A percentile compares a stretch with the other conserved stretches of the same genome.
phyloP scores from a whole-genome alignment of 2,888 invertebrate genomes.

The Petrolisthes manimaculis region DNA sequence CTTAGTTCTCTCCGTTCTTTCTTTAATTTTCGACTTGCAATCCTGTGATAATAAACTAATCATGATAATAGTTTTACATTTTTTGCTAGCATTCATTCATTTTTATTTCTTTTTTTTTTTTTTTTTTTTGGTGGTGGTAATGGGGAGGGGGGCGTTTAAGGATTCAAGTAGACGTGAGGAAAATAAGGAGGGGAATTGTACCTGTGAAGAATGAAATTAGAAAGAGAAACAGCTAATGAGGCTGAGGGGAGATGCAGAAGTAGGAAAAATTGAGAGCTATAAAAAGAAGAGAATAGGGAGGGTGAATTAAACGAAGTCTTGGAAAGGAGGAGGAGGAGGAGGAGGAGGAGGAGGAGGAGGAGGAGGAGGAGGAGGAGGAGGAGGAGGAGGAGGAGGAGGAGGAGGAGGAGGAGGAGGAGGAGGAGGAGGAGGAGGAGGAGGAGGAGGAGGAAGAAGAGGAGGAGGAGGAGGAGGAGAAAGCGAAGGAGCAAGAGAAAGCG shows the following conservation, averaged over 20 bases:
- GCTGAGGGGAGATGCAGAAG: not conserved
- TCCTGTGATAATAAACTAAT: too few species aligned
- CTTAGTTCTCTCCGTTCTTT: not conserved
- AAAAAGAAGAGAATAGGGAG: not conserved
- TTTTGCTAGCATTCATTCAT: not conserved
- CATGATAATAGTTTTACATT: not conserved
- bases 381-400: not conserved
- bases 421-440: not conserved
- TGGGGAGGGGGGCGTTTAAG: not conserved
- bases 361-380: not conserved
- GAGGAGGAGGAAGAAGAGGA: not conserved
- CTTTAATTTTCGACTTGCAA: not conserved
- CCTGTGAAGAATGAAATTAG: too few species aligned
- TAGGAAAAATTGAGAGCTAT: not conserved
- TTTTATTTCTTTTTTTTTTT: too few species aligned
- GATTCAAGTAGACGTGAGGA: not conserved
- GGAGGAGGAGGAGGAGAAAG: not conserved
- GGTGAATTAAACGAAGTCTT: not conserved
- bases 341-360: not conserved
- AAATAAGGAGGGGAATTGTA: not conserved
- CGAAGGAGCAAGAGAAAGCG: not conserved
- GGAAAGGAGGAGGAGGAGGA: not conserved
- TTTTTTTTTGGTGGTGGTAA: not conserved
- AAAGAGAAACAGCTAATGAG: not conserved
- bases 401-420: too few species aligned